Conservation (phyloP, 2,888 invertebrate species). For the Pristionchus mayeri region DNA sequence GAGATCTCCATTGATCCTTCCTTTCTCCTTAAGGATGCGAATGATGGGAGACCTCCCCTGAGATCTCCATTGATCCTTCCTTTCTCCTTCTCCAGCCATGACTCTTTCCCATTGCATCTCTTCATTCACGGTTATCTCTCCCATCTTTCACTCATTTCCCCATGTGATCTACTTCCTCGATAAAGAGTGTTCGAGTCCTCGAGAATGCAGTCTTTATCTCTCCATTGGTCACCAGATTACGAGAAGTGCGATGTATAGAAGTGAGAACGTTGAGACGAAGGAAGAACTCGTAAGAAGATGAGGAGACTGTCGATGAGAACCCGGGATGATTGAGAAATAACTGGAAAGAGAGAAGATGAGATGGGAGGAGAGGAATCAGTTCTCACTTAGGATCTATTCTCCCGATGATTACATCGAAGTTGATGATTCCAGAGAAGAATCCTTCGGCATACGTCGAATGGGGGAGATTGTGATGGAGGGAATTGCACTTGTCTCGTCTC, state of each 20-base stretch:
- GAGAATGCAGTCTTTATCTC: slow-evolving; percentile 1
- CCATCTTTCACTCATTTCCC: not conserved
- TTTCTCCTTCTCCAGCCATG: not conserved
- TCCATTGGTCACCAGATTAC: not conserved
- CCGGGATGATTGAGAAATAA: slow-evolving; percentile 36
- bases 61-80: not conserved
- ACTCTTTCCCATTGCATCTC: not conserved
- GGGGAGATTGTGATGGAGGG: slow-evolving; percentile 62
- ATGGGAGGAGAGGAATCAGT: too few relatives aligned
- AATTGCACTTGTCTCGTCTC: slow-evolving; percentile 68
- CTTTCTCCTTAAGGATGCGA: not conserved
- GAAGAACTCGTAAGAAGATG: slow-evolving; percentile 20
- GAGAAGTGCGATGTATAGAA: not conserved
- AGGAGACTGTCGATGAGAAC: not conserved
- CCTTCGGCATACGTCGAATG: slow-evolving; percentile 65
- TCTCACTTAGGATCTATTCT: slow-evolving; percentile 64
- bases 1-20: not conserved
- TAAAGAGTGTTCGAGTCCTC: not conserved
- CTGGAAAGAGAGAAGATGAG: not conserved
- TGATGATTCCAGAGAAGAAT: slow-evolving; percentile 65
- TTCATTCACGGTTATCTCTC: not conserved
- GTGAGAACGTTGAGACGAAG: not conserved
- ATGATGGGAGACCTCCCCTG: not conserved
- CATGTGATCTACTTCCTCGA: not conserved
- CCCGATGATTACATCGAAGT: slow-evolving; percentile 65